A percentile compares a stretch with the other conserved stretches of the same genome.
phyloP scores from a whole-genome alignment of 1,140 invertebrate species.

The Saccostrea echinata region DNA sequence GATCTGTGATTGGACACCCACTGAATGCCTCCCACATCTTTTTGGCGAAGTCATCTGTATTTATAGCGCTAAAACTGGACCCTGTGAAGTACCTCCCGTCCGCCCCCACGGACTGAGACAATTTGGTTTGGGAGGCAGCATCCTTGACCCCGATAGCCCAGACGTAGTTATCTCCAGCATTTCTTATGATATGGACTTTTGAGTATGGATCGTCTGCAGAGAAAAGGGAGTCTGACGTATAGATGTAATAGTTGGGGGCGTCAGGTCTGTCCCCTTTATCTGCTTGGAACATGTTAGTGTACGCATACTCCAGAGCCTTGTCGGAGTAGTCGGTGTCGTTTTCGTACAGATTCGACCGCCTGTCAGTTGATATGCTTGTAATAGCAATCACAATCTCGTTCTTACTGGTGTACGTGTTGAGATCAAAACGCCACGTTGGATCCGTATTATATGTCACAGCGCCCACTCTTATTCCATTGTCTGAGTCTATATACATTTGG shows the following conservation, averaged over 20 bases:
- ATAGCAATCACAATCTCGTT: neutral
- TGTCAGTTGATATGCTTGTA: neutral
- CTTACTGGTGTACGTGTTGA: neutral
- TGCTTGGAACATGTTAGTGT: neutral
- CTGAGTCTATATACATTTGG: constrained; percentile 11
- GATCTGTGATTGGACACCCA: neutral
- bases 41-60: neutral
- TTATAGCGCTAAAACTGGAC: neutral
- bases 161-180: neutral
- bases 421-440: neutral
- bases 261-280: neutral
- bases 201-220: neutral
- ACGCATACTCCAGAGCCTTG: neutral
- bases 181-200: neutral
- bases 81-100: constrained; percentile 3
- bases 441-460: neutral
- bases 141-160: neutral
- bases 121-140: neutral
- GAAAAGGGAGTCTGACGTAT: neutral
- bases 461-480: neutral
- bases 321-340: neutral
- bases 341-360: neutral
- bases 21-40: neutral
- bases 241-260: constrained; percentile 20
- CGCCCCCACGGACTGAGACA: neutral